Conservation (phyloP, 1,140 invertebrate genomes). For the Heliconius eleuchia region DNA sequence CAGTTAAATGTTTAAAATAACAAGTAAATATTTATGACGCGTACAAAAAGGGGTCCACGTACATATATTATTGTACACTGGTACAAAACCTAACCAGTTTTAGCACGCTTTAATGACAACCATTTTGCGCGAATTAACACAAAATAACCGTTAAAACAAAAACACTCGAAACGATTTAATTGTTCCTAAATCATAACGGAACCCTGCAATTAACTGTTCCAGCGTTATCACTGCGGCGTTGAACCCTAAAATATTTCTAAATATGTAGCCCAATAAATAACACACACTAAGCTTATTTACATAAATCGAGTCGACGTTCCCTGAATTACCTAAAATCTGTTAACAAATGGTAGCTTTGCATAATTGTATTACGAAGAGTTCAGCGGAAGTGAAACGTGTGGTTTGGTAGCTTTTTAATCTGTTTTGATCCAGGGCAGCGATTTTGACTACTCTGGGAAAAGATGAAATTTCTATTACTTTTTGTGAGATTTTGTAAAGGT, state of each 20-base stretch:
- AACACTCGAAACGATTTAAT: conserved; percentile 63
- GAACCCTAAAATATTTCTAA: conserved; percentile 64
- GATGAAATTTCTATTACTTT: background rate
- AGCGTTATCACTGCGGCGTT: conserved; percentile 66
- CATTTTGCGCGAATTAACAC: conserved; percentile 63
- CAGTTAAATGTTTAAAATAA: conserved; percentile 1
- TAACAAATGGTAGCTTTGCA: conserved; percentile 78
- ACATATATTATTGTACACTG: background rate
- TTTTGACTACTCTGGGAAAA: background rate
- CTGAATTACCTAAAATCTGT: conserved; percentile 77
- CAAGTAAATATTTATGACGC: conserved; percentile 7
- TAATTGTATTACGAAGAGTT: conserved; percentile 55
- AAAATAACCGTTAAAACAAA: conserved; percentile 68
- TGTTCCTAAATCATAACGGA: conserved; percentile 63
- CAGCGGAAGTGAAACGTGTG: conserved; percentile 17
- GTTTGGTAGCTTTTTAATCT: conserved; percentile 14
- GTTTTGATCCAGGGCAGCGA: background rate
- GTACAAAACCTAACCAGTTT: background rate
- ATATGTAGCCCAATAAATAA: conserved; percentile 71
- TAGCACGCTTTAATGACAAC: conserved; percentile 30
- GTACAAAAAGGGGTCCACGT: background rate
- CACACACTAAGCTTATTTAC: conserved; percentile 75
- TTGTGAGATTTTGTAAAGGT: background rate
- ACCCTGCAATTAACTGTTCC: conserved; percentile 70
- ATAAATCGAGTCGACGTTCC: conserved; percentile 73